These are phyloP conservation scores for Percopsis omiscomaycus DNA, from an alignment of 2,797 vertebrate species.

Conservation along the genomic window DNA sequence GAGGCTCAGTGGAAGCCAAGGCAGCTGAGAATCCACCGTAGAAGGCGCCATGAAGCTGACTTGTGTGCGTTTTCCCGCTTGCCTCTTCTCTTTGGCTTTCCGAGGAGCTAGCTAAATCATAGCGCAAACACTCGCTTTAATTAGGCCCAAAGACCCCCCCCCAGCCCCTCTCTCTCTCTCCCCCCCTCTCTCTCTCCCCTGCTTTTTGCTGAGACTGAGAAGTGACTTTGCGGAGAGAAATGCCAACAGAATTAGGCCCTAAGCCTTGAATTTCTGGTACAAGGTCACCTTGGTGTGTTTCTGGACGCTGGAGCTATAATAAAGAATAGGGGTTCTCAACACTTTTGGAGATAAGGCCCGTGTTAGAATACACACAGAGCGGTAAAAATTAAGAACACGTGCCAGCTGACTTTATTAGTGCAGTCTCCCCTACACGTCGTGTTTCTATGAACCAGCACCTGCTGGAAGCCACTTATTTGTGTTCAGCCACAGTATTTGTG, in stretches of 20 bases:
- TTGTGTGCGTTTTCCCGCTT: slow-evolving; percentile 2
- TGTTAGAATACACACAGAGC: background rate
- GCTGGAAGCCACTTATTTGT: slow-evolving; percentile 62
- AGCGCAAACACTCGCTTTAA: slow-evolving; percentile 26
- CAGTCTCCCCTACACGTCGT: slow-evolving; percentile 13
- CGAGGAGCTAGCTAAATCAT: slow-evolving; percentile 16
- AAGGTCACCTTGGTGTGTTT: slow-evolving; percentile 20
- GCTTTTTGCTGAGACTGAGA: slow-evolving; percentile 27
- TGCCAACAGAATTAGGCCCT: slow-evolving; percentile 6
- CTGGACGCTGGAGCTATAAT: background rate
- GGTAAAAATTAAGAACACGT: background rate
- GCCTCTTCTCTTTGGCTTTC: slow-evolving; percentile 4
- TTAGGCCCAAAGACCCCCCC: slow-evolving; percentile 21
- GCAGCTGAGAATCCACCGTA: background rate
- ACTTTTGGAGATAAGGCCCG: background rate
- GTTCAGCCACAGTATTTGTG: too few species aligned
- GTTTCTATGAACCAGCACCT: slow-evolving; percentile 48
- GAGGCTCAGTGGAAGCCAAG: slow-evolving; percentile 4
- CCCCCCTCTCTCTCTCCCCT: slow-evolving; percentile 1
- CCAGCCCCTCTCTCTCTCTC: slow-evolving; percentile 7
- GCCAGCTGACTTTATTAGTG: slow-evolving; percentile 45
- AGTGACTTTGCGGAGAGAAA: slow-evolving; percentile 16
- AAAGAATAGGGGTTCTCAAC: too few species aligned
- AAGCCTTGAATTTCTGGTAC: slow-evolving; percentile 14
- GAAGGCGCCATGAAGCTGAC: background rate